Evolutionary conservation across 2,888 invertebrate genomes (phyloP).

Genomic region (Cosmia trapezina): DNA sequence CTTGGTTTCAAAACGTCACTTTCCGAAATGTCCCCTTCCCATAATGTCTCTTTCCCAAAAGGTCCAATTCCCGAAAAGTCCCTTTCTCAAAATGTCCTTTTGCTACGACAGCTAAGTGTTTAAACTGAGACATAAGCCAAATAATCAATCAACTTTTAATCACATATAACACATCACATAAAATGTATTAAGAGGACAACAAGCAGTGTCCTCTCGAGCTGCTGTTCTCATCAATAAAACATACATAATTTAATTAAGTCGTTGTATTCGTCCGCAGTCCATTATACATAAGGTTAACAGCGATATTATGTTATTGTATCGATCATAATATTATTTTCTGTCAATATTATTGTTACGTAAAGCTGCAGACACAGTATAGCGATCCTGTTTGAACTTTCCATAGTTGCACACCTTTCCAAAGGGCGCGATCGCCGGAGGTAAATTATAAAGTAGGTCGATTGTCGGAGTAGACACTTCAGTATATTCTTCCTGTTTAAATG

Average conservation of each 20-base stretch:
- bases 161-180: no score
- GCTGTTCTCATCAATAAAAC: conserved; percentile 25
- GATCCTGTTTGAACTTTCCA: conserved; percentile 10
- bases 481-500: background rate
- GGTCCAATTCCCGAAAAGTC: no score
- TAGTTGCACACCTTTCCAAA: background rate
- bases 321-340: conserved; percentile 8
- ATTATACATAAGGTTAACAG: conserved; percentile 26
- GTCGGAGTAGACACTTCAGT: background rate
- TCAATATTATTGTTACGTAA: conserved; percentile 13
- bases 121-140: no score
- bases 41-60: no score
- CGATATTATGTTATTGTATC: conserved; percentile 19
- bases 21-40: no score
- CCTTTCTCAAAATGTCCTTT: no score
- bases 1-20: no score
- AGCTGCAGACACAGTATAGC: conserved; percentile 9
- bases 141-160: no score
- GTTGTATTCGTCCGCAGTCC: background rate
- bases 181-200: background rate
- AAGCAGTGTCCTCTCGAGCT: background rate
- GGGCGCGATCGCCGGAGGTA: background rate
- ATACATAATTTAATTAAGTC: background rate
- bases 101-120: no score
- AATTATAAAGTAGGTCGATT: background rate